A percentile compares a stretch with the other conserved stretches of the same genome.
Evolutionary conservation across 2,113 vertebrate genomes (phyloP).

Genomic region (Pardalotus punctatus): DNA sequence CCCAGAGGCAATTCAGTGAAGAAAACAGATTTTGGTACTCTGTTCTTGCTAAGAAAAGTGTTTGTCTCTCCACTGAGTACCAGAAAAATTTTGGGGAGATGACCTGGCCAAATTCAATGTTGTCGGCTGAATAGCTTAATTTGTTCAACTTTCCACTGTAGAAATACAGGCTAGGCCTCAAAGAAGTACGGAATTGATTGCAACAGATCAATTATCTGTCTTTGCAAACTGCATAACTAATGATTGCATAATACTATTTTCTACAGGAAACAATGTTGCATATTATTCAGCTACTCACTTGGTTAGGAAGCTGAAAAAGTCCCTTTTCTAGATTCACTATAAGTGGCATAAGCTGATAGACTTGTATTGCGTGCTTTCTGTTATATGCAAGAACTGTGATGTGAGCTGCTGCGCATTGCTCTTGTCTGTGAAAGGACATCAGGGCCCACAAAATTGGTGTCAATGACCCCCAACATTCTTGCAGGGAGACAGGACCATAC

Average conservation of each 20-base stretch:
- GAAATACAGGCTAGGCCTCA: neutral
- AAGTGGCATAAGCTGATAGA: neutral
- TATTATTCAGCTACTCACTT: neutral
- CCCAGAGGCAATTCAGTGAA: neutral
- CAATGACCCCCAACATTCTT: neutral
- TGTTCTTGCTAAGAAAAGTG: neutral
- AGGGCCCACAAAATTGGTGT: neutral
- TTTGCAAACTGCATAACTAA: neutral
- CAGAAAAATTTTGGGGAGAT: neutral
- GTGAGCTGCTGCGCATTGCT: neutral
- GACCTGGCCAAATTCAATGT: neutral
- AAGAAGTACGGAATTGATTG: neutral
- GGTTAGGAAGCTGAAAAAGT: neutral
- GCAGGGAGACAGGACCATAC: neutral
- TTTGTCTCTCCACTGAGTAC: neutral
- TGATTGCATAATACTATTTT: neutral
- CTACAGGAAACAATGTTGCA: neutral
- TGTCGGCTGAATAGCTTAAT: neutral
- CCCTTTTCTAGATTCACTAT: neutral
- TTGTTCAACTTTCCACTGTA: neutral
- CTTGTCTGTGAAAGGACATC: neutral
- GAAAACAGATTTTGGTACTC: neutral
- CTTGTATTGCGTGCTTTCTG: neutral
- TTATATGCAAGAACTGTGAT: neutral
- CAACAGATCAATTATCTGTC: neutral